These are phyloP conservation scores for Esox niger DNA, from an alignment of 2,113 vertebrate species.

Conservation along the genomic window DNA sequence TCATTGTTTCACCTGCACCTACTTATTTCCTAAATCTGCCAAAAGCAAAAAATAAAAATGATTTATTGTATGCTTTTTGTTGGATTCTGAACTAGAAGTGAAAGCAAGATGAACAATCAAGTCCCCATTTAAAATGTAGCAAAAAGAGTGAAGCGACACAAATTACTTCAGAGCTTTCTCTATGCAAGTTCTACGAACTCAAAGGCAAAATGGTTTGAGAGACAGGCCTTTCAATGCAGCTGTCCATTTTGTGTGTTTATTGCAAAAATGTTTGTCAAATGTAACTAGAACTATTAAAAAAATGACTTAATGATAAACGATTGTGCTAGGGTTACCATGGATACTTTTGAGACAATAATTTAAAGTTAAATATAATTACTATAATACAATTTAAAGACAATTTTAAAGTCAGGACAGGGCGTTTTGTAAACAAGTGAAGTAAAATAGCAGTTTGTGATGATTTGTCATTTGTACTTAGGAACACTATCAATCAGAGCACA, in stretches of 20 bases:
- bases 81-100: constrained; percentile 7
- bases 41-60: constrained; percentile 18
- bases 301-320: background rate
- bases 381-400: too few relatives aligned
- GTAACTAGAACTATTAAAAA: background rate
- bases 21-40: constrained; percentile 34
- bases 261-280: background rate
- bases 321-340: background rate
- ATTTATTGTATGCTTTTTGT: constrained; percentile 15
- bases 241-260: constrained; percentile 5
- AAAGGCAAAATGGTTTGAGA: background rate
- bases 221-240: constrained; percentile 10
- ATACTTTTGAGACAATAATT: background rate
- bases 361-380: background rate
- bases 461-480: background rate
- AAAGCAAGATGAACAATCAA: constrained; percentile 6
- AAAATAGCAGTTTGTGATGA: background rate
- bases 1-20: constrained; percentile 28
- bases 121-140: background rate
- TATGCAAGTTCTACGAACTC: constrained; percentile 41
- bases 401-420: background rate
- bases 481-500: background rate
- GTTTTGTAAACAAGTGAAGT: background rate
- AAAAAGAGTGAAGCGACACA: background rate
- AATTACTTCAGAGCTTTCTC: constrained; percentile 25